These are phyloP conservation scores for Botia almorhae DNA, from an alignment of 2,797 vertebrate genomes.

Conservation along the genomic window DNA sequence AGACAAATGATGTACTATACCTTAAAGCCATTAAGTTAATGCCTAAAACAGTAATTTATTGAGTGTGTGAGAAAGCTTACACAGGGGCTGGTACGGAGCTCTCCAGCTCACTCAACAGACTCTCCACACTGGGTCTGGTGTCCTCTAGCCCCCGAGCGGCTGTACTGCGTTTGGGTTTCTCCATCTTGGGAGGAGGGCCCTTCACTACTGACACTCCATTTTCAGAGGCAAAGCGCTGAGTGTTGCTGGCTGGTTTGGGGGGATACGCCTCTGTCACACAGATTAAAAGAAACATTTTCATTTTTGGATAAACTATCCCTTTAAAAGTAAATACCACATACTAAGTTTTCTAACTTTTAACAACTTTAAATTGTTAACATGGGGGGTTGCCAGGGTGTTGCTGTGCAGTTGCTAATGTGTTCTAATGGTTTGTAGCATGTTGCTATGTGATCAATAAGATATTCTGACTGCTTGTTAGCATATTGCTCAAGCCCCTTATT, in stretches of 20 bases:
- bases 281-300: slow-evolving; percentile 15
- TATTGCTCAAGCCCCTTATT: too few species aligned
- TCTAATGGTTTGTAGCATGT: too few species aligned
- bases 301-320: background rate
- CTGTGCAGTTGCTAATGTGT: too few species aligned
- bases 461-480: too few species aligned
- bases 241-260: slow-evolving; percentile 77
- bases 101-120: slow-evolving; percentile 91
- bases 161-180: slow-evolving; percentile 88
- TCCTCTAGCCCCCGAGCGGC: slow-evolving; percentile 82
- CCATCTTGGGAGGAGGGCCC: slow-evolving; percentile 78
- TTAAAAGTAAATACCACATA: too few species aligned
- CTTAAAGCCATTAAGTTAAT: too few species aligned
- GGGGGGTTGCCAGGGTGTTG: too few species aligned
- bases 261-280: slow-evolving; percentile 75
- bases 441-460: too few species aligned
- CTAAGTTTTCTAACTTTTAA: too few species aligned
- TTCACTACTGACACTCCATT: slow-evolving; percentile 79
- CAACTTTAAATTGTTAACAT: too few species aligned
- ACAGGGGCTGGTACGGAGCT: slow-evolving; percentile 90
- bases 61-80: slow-evolving; percentile 73
- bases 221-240: slow-evolving; percentile 86
- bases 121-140: slow-evolving; percentile 88
- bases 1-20: too few species aligned
- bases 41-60: too few species aligned